Base-by-base conservation (phyloP, 1,140 invertebrate species). In the Drosophila micromelanica region DNA sequence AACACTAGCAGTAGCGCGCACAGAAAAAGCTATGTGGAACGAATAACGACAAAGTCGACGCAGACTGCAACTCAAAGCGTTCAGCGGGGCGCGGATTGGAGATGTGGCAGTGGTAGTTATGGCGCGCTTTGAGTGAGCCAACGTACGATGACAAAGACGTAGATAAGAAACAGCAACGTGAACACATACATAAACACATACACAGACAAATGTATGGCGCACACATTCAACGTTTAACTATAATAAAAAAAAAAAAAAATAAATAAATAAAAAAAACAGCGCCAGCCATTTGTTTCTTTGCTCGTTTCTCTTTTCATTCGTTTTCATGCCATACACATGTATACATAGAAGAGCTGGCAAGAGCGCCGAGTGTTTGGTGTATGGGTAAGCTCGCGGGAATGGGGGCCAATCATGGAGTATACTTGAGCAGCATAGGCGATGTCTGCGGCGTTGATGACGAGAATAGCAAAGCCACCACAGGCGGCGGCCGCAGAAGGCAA, bases 131-230 rank as follows among this genome's bases (percentile, higher is more conserved):
- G 78, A 89, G 56, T 77, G 82, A 87, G 78, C 81, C 72, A 77
- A 65, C 75, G 65, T 70, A 89, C 84, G 84, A 87, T 87, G 82
- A 87, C 82, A 87, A 87, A 87, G 82, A 87, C 82, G 82, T 84
- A 87, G 82, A 87, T 87, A 87, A 87, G 82, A 80, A 87, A 89
- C 75, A 86, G 78, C 85, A 86, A 80, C 77, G 84, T 65, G 81
- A 80, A 72, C 72, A 76, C 72, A 73, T 52, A 35, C 63, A 64
- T 27, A 68, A 55, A 61, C 15, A 74, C 46, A 81, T 46, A 62
- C 40, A 51, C 35, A 49, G 32, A 9, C 6, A 35, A 35, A 9
- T 46, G 52, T 30, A 43, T 40, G 38, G 63, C 49, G 48, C 38
- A 57, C 67, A 73, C 62, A 68, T 67, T 77, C 48, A 80, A 80